Base-by-base conservation (phyloP, 2,888 invertebrate genomes). In the Endotricha flammealis region DNA sequence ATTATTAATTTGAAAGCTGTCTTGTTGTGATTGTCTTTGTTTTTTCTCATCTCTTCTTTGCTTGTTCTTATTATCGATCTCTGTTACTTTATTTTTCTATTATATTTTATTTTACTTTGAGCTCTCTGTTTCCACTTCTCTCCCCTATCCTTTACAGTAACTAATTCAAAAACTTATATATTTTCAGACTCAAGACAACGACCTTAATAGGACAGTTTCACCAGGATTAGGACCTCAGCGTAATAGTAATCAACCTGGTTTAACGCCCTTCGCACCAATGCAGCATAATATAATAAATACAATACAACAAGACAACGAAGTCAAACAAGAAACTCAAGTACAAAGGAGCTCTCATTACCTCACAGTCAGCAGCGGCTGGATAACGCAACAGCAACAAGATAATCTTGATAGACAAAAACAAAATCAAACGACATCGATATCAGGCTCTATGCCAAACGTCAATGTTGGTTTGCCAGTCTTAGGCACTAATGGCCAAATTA, bases 401-500 rank as follows among this genome's bases (percentile, higher is more conserved):
- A 70, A 64, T 24, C 48, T 65, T 5, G 83, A 80, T 10, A 59
- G 55, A 22, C 78, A 75, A 38, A 77, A 77, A 45, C 54, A 59
- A 8, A 64, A 43, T 32, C 63, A 58, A 32, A 35, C 53, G 1
- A 32, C 59, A 22, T 39, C 63, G 17, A 53, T 52, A 29, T 44
- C 61, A 20, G 41, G 56, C 12, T 69, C 64, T 38, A 58, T 59
- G 4, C 38, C 71, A 7, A n/a, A n/a, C n/a, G 48, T 68, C 1
- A 72, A 71, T 37, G 64, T 72, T 2, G 81, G 82, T 14, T 48
- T 80, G 43, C 82, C 83, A 2, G 78, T 90, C 22, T 63, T 90
- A 38, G 89, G 89, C 6, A 88, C 89, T 0, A 89, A 89, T 46
- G 90, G 90, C 27, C 90, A 90, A 65, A 79, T 90, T 31, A 89